Evolutionary conservation across 1,140 invertebrate genomes (phyloP), one percentile per base, ranked within the genome.

Genomic region (Philotrypesis tridentata): DNA sequence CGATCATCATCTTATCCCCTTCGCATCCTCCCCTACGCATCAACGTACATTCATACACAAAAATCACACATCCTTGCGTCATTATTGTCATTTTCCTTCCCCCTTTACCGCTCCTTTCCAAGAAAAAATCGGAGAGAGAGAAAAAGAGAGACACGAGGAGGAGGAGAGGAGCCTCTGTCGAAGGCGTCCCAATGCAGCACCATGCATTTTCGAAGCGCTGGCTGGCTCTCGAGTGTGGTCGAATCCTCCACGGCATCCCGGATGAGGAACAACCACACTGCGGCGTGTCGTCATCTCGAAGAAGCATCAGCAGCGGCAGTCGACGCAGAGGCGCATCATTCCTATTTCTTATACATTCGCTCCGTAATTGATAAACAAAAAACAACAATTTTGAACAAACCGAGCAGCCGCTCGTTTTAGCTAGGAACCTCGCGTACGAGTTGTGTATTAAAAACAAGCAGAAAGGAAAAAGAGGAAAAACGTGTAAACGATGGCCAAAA

Each of bases 311-410:
- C 68, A 71, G n/a, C 33, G 27, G 60, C 31, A 23, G 14, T 25
- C 75, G 31, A 60, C 43, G 37, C 77, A 23, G 77, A 79, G 67
- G 31, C 68, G 77, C 77, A 71, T 79, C 67, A 71, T 79, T 79
- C 77, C 65, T 79, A 79, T 79, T 79, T 79, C 77, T 79, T 79
- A 79, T 71, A 79, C 67, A 79, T 79, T 79, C 68, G 77, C 48
- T 79, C 67, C 25, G 40, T 70, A 79, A 79, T 55, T 71, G 60
- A 79, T 70, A 33, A 68, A 55, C 9, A 79, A 43, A 43, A 75
- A 75, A 37, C 14, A 76, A 65, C 75, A 78, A 55, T 21, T 21
- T 55, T 7, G 48, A 55, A 55, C 21, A 21, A 55, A 17, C 48
- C 21, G 48, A 55, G 48, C 48, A 55, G 21, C 21, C 48, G 48